These are phyloP conservation scores for Machimus rusticus DNA, from an alignment of 2,888 invertebrate species.

Conservation along the genomic window DNA sequence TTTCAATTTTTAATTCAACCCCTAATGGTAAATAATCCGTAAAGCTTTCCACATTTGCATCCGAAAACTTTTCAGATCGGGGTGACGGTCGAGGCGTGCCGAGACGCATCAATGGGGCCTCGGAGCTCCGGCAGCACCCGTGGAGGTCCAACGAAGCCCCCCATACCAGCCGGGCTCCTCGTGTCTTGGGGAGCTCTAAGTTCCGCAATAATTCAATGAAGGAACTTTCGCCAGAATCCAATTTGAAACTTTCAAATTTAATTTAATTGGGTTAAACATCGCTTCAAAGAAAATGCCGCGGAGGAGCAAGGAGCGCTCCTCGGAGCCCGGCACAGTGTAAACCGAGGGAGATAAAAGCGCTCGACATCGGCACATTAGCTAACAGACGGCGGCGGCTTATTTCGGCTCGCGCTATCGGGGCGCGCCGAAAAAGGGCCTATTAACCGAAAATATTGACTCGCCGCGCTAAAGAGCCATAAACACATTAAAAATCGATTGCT, in stretches of 20 bases:
- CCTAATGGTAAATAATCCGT: neutral
- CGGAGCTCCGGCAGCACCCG: neutral
- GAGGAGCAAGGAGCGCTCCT: neutral
- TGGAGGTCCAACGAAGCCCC: neutral
- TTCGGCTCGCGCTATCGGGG: neutral
- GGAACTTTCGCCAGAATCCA: neutral
- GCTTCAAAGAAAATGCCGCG: neutral
- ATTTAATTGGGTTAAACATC: slow-evolving; percentile 30
- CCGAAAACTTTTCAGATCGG: neutral
- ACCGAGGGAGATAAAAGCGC: neutral
- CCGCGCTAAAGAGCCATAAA: neutral
- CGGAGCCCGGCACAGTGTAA: neutral
- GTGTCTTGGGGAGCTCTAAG: neutral
- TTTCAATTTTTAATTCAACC: neutral
- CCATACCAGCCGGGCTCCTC: neutral
- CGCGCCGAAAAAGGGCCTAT: neutral
- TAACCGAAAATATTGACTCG: slow-evolving; percentile 10
- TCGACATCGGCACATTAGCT: neutral
- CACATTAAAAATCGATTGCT: slow-evolving; percentile 19
- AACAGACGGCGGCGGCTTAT: neutral
- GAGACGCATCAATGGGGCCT: neutral
- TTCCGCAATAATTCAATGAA: slow-evolving; percentile 8
- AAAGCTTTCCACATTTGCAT: neutral
- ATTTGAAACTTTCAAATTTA: slow-evolving; percentile 30
- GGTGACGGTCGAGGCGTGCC: neutral